A percentile compares a stretch with the other conserved stretches of the same genome.
phyloP scores from a whole-genome alignment of 2,888 invertebrate species.

The Diachrysia chrysitis region DNA sequence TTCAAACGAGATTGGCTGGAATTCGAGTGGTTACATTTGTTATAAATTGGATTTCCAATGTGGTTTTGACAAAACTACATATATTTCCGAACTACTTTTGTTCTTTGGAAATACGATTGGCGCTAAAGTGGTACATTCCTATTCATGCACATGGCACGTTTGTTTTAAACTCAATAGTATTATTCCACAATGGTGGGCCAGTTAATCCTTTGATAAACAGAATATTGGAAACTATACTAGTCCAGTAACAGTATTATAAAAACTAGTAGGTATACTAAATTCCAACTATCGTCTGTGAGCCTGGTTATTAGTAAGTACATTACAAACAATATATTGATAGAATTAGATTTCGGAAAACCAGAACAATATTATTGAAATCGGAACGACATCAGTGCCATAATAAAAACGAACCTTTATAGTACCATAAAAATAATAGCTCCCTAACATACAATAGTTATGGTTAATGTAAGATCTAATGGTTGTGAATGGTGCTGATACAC shows the following conservation, averaged over 20 bases:
- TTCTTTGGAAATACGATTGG: slow-evolving; percentile 48
- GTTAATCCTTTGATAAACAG: not conserved
- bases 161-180: slow-evolving; percentile 13
- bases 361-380: not conserved
- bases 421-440: slow-evolving; percentile 6
- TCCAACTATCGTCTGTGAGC: no score
- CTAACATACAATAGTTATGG: slow-evolving; percentile 13
- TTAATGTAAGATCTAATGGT: slow-evolving; percentile 32
- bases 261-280: no score
- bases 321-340: not conserved
- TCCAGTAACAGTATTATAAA: not conserved
- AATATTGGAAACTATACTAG: not conserved
- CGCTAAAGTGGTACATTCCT: slow-evolving; percentile 32
- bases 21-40: slow-evolving; percentile 44
- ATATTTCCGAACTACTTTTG: slow-evolving; percentile 47
- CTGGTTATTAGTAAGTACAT: not conserved
- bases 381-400: slow-evolving; percentile 4
- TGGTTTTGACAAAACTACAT: slow-evolving; percentile 33
- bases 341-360: not conserved
- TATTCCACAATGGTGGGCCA: not conserved
- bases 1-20: slow-evolving; percentile 28
- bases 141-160: slow-evolving; percentile 12
- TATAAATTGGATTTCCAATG: slow-evolving; percentile 53
- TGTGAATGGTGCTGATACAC: slow-evolving; percentile 45
- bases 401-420: not conserved